Base-by-base conservation (phyloP, 2,797 vertebrate genomes). In the Sebastes nivosus region DNA sequence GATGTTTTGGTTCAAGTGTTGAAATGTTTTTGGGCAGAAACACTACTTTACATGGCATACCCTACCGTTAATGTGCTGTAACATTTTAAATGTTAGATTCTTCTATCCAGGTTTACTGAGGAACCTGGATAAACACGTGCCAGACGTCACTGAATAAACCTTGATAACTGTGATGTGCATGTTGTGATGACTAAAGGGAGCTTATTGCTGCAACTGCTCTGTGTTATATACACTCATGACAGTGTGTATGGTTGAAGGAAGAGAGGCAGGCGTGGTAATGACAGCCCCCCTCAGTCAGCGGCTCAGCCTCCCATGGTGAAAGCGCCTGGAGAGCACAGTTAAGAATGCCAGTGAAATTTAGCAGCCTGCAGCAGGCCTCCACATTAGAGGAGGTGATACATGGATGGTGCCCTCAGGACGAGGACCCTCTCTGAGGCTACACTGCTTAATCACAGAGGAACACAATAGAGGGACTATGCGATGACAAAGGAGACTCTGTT, bases 401-500 rank as follows among this genome's bases (percentile, higher is more conserved):
- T n/a, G 74, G 87, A 84, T 59, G 81, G 69, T 84, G 85, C 90
- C 94, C 94, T 89, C 64, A 88, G 91, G 93, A 92, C 46, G 57
- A 67, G 67, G 85, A 87, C 67, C 81, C 82, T 81, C 69, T 75
- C 54, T 52, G 82, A 52, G 75, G 76, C 81, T 69, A 36, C 77
- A 42, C 9, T 13, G 84, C 70, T 75, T 84, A 84, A 88, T 89
- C 89, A 80, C 72, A 67, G 24, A 79, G 72, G 61, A 85, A 78
- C 87, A 94, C 91, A 94, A 94, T 83, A 80, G 88, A 65, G 72
- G 29, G 74, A 89, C 91, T 94, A 91, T 95, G 87, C 20, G 3
- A 20, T 65, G 79, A 94, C 93, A 95, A 94, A 86, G 88, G 74
- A 74, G 77, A 84, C 74, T 84, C 67, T 95, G 93, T 95, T 86